These are phyloP conservation scores for Hipparchia semele DNA, from an alignment of 2,888 invertebrate species.

Conservation along the genomic window DNA sequence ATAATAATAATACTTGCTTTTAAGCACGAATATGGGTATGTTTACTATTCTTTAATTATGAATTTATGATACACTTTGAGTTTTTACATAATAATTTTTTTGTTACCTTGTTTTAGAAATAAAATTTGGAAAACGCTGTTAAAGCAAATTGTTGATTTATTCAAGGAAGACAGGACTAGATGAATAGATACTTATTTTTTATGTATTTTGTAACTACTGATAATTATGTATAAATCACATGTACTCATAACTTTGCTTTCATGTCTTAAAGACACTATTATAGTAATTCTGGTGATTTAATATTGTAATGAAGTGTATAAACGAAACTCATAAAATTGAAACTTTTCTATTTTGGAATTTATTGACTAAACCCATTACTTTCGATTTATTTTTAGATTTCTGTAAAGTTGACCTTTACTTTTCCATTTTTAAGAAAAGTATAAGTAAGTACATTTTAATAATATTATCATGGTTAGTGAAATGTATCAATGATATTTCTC, in stretches of 20 bases:
- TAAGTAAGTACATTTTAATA: neutral
- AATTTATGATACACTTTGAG: constrained; percentile 13
- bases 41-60: constrained; percentile 13
- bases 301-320: too few species aligned
- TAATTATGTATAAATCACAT: constrained; percentile 6
- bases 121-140: constrained; percentile 13
- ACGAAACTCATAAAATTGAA: neutral
- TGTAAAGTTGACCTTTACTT: neutral
- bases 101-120: neutral
- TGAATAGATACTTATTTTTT: constrained; percentile 47
- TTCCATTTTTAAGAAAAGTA: too few species aligned
- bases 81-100: neutral
- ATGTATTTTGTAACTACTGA: constrained; percentile 19
- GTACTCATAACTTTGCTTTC: constrained; percentile 36
- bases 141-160: constrained; percentile 19
- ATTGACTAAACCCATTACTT: neutral
- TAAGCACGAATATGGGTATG: constrained; percentile 29
- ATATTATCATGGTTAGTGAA: neutral
- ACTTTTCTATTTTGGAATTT: neutral
- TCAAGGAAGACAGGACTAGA: constrained; percentile 71
- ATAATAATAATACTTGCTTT: constrained; percentile 36
- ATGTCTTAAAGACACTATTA: neutral
- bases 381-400: neutral
- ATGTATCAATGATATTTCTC: neutral
- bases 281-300: neutral